Base-by-base conservation (phyloP, 2,888 invertebrate species). In the Magallana nippona region DNA sequence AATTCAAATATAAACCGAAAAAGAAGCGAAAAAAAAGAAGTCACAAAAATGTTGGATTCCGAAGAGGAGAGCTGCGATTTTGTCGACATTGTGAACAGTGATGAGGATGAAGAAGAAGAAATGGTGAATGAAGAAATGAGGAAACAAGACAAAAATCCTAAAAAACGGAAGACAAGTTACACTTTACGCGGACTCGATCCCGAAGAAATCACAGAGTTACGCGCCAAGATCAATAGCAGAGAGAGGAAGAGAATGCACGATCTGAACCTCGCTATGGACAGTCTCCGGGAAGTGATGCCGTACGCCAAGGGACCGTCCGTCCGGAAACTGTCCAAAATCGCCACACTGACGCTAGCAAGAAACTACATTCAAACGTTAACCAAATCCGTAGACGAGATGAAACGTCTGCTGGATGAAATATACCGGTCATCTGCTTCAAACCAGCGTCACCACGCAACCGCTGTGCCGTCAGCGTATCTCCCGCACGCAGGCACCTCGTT, bases 131-230 rank as follows among this genome's bases (percentile, higher is more conserved):
- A 63, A 15, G 60, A n/a, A 19, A 79, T n/a, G 60, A 15, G 10
- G 55, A 78, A 63, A 78, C 17, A 10, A 19, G 44, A 10, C 63
- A 19, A 27, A 3, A 80, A 22, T 32, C 79, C 27, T 11, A 44
- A 62, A 32, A 63, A 63, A 57, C 55, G 81, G 13, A 83, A 82
- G 56, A 60, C 84, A 5, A 84, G 82, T 55, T 84, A 83, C 71
- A 56, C 82, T 89, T 95, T 96, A 85, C 97, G 97, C 97, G 86
- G 86, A 15, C 83, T 85, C 11, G 83, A 81, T 27, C 44, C 63
- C 2, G 87, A 86, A 1, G 89, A 89, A 63, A 84, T 89, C 10
- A 84, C 84, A 3, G 89, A 90, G 8, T 60, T 90, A 55, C 84
- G 92, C 15, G 83, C 89, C 8, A 91, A 90, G 83, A 91, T 94